These are phyloP conservation scores for Arge pagana DNA, from an alignment of 2,888 invertebrate species.

Conservation along the genomic window DNA sequence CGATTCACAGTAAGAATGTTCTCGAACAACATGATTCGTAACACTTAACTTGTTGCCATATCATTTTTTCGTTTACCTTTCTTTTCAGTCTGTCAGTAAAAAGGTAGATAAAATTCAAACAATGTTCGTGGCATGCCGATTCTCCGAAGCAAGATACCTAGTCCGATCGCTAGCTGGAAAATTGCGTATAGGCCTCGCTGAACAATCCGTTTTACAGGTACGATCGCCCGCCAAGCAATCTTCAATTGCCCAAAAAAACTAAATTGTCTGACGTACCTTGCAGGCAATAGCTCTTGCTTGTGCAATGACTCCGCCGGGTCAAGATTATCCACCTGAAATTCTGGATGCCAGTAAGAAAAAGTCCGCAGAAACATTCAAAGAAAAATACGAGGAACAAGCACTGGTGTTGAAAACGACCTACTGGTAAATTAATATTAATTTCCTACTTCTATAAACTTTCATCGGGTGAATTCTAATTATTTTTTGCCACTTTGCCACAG, in stretches of 20 bases:
- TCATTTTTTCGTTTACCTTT: conserved; percentile 1
- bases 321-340: conserved; percentile 66
- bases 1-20: conserved; percentile 4
- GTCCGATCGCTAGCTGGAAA: conserved; percentile 92
- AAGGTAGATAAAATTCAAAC: conserved; percentile 91
- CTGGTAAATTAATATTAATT: conserved; percentile 64
- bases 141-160: conserved; percentile 85
- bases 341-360: conserved; percentile 69
- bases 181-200: conserved; percentile 93
- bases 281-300: conserved; percentile 88
- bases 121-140: conserved; percentile 89
- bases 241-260: background rate
- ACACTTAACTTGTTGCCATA: too few species aligned
- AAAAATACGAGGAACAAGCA: conserved; percentile 73
- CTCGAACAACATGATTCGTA: background rate
- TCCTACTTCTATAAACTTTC: conserved; percentile 5
- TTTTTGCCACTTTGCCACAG: conserved; percentile 58
- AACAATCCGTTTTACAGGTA: conserved; percentile 84
- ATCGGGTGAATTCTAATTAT: too few species aligned
- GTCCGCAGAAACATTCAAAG: conserved; percentile 73
- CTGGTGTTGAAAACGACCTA: conserved; percentile 89
- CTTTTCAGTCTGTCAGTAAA: conserved; percentile 72
- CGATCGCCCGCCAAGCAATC: background rate
- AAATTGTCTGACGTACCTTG: conserved; percentile 33
- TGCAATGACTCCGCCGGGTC: conserved; percentile 76